These are phyloP conservation scores for Ladona fulva DNA, from an alignment of 1,140 invertebrate genomes.

Conservation along the genomic window DNA sequence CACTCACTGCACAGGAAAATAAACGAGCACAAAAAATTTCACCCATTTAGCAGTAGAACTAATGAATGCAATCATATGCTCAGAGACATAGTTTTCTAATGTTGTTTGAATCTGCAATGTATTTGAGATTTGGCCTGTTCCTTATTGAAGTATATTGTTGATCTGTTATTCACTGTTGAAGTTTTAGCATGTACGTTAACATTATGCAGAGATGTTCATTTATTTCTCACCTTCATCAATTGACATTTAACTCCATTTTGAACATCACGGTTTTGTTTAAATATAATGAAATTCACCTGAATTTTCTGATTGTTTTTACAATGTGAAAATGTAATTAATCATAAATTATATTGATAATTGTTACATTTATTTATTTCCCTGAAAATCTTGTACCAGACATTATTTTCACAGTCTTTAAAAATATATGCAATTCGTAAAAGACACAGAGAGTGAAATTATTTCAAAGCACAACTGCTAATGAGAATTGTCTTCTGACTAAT, in stretches of 20 bases:
- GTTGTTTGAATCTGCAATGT: constrained; percentile 10
- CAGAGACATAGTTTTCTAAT: constrained; percentile 5
- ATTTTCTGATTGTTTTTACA: too few species aligned
- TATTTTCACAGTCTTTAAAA: too few species aligned
- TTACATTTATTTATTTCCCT: too few species aligned
- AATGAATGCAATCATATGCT: not conserved
- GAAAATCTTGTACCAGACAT: too few species aligned
- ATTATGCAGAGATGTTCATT: not conserved
- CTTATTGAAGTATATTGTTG: not conserved
- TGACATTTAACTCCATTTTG: not conserved
- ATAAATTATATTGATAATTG: too few species aligned
- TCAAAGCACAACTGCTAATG: too few species aligned
- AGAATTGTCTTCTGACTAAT: too few species aligned
- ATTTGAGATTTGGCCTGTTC: not conserved
- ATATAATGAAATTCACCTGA: too few species aligned
- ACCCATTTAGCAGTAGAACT: not conserved
- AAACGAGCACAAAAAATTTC: not conserved
- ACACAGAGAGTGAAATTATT: too few species aligned
- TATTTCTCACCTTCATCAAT: not conserved
- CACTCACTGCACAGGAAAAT: not conserved
- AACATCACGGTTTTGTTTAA: not conserved
- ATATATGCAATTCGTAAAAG: too few species aligned
- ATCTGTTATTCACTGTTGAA: not conserved
- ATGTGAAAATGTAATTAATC: too few species aligned
- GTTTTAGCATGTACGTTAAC: not conserved